These are phyloP conservation scores for Scaeva pyrastri DNA, from an alignment of 2,888 invertebrate genomes.

Conservation along the genomic window DNA sequence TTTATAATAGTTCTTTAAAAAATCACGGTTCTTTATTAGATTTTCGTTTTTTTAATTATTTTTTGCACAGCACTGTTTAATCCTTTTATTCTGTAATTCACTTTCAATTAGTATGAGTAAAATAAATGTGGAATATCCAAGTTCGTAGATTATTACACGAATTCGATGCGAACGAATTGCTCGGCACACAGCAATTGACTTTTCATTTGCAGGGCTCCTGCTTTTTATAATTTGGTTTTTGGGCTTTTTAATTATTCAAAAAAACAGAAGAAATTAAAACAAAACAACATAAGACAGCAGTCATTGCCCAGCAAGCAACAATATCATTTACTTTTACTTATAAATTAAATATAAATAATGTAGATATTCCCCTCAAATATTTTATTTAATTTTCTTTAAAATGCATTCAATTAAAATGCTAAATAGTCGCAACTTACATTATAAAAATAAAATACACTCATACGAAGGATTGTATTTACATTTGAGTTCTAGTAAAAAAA, in stretches of 20 bases:
- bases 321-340: constrained; percentile 42
- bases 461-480: neutral
- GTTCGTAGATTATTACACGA: constrained; percentile 3
- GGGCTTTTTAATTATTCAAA: constrained; percentile 78
- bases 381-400: constrained; percentile 18
- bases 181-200: constrained; percentile 80
- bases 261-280: constrained; percentile 21
- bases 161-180: constrained; percentile 79
- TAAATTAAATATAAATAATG: constrained; percentile 48
- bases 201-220: constrained; percentile 65
- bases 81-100: neutral
- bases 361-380: constrained; percentile 18
- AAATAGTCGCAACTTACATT: constrained; percentile 32
- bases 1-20: neutral
- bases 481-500: neutral
- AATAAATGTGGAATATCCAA: neutral
- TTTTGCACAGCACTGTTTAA: neutral
- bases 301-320: constrained; percentile 34
- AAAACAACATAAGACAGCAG: constrained; percentile 10
- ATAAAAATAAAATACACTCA: neutral
- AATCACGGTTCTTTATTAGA: neutral
- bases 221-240: constrained; percentile 78
- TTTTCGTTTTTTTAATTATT: neutral
- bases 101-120: constrained; percentile 7
- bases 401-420: constrained; percentile 62